phyloP scores from a whole-genome alignment of 53 echinoderm and acorn worm species.

The Arbacia lixula region DNA sequence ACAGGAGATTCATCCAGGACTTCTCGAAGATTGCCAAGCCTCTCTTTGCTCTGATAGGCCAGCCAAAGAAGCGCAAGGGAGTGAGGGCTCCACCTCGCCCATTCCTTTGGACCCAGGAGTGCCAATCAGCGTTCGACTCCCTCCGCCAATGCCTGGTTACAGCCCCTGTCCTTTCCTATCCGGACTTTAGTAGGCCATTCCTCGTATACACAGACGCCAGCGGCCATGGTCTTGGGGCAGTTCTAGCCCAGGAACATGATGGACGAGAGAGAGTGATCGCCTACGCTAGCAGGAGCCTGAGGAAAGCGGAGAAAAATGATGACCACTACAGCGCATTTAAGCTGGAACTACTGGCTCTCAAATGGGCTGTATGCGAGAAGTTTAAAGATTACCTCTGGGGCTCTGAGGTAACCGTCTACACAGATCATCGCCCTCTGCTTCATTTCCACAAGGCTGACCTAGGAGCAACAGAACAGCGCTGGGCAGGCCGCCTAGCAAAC shows the following conservation, averaged over 20 bases:
- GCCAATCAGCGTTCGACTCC: conserved; percentile 55
- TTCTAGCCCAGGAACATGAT: too few relatives aligned
- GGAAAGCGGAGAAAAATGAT: conserved; percentile 57
- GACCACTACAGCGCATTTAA: conserved; percentile 66
- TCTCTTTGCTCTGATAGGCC: too few relatives aligned
- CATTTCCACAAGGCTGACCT: conserved; percentile 12
- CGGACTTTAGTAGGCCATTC: conserved; percentile 59
- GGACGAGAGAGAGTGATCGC: conserved; percentile 60
- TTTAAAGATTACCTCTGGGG: conserved; percentile 19
- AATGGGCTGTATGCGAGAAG: conserved; percentile 66
- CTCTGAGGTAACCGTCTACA: conserved; percentile 7
- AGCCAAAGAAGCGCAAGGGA: too few relatives aligned
- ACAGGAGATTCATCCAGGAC: too few relatives aligned
- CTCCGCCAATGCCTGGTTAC: conserved; percentile 44
- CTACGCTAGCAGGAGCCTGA: conserved; percentile 59
- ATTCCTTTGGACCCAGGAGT: too few relatives aligned
- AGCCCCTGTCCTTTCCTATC: conserved; percentile 62
- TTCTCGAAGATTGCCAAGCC: too few relatives aligned
- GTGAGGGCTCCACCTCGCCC: too few relatives aligned
- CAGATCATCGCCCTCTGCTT: conserved; percentile 27
- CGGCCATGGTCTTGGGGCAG: conserved; percentile 60
- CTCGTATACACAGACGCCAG: conserved; percentile 70
- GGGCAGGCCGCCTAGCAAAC: conserved; percentile 12
- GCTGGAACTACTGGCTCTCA: conserved; percentile 58
- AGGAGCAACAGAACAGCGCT: conserved; percentile 12